Base-by-base conservation (phyloP, 2,888 invertebrate species). In the Augochlorella aurata region DNA sequence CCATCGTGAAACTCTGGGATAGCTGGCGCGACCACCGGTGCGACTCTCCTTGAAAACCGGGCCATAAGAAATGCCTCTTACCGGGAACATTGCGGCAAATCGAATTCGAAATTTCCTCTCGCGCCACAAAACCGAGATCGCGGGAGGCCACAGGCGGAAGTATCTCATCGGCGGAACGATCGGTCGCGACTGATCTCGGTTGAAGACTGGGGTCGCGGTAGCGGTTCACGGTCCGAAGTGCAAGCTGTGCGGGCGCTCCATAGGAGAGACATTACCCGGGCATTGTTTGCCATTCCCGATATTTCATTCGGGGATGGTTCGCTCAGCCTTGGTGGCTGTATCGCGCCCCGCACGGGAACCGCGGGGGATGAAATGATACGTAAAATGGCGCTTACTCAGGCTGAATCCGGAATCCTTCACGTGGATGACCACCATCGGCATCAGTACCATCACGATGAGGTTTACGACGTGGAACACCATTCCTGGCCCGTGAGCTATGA, bases 401-500 rank as follows among this genome's bases (percentile, higher is more conserved):
- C 97, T 97, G 93, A 98, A 97, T 84, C 96, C 96, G 83, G 95
- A 94, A 70, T 96, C 96, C 94, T 96, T 97, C 61, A 96, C 95
- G 92, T 97, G 96, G 87, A 98, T 96, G 38, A 97, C 95, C 76
- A 97, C 95, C 94, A 97, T 96, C 63, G 98, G 98, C 91, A 98
- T 95, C 81, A 96, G 94, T 54, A 98, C 95, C 90, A 97, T 95
- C 83, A 96, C 95, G 78, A 97, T 91, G 87, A 98, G 95, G 93
- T 98, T 97, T 61, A 95, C 94, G 74, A 97, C 94, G 94, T 98
- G 98, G 88, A 97, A 95, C 84, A 95, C 94, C 93, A 96, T 94
- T 73, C 98, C 98, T 81, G 96, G 92, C 71, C 94, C 95, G 90
- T 96, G 95, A 67, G 96, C 94, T 89, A 97, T 94, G 77, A 97